phyloP scores from a whole-genome alignment of 2,113 vertebrate genomes.

The Toxostoma redivivum region DNA sequence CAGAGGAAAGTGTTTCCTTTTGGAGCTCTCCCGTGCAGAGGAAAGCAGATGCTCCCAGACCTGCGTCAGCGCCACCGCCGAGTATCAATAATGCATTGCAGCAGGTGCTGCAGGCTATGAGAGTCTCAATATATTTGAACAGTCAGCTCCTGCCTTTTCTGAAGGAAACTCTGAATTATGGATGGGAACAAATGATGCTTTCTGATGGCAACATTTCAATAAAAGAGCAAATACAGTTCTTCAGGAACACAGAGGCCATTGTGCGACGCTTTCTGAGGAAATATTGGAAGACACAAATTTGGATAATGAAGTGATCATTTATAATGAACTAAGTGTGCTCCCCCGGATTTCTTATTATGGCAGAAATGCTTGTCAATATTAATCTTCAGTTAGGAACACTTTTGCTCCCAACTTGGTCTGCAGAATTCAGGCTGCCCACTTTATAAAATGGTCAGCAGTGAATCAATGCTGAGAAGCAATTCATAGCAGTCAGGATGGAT shows the following conservation, averaged over 20 bases:
- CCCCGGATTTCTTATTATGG: neutral
- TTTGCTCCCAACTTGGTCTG: neutral
- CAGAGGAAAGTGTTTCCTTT: neutral
- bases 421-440: neutral
- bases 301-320: neutral
- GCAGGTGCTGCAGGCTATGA: conserved; percentile 51
- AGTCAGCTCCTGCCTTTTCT: conserved; percentile 49
- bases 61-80: neutral
- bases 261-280: neutral
- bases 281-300: neutral
- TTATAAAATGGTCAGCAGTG: neutral
- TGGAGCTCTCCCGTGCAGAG: neutral
- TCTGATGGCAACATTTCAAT: conserved; percentile 39
- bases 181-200: conserved; percentile 59
- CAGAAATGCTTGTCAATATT: neutral
- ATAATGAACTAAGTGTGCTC: neutral
- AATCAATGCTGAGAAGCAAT: neutral
- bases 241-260: neutral
- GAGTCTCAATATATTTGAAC: conserved; percentile 29
- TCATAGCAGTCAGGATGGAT: neutral
- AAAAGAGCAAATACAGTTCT: neutral
- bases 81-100: conserved; percentile 55
- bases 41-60: neutral
- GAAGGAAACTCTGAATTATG: conserved; percentile 60
- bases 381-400: neutral